phyloP scores from a whole-genome alignment of 2,113 vertebrate genomes.

The Alligator mississippiensis region DNA sequence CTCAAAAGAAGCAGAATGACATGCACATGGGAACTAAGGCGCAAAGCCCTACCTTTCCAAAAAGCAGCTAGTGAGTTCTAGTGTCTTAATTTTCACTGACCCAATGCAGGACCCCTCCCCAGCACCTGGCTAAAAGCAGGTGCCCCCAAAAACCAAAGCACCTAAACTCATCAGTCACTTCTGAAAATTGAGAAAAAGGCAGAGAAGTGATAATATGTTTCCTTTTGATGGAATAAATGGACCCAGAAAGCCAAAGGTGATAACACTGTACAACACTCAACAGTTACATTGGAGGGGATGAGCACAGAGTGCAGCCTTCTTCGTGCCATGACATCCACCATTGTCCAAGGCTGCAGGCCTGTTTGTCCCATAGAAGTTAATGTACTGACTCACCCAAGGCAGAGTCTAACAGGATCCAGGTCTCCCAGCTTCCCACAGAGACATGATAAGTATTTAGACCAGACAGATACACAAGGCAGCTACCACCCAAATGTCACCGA shows the following conservation, averaged over 20 bases:
- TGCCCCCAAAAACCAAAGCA: fast-evolving
- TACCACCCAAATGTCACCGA: not conserved
- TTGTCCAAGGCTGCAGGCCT: not conserved
- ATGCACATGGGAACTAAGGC: not conserved
- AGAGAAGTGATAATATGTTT: fast-evolving
- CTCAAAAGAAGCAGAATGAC: not conserved
- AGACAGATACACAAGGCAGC: not conserved
- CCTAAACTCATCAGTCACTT: not conserved
- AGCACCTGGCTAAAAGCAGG: not conserved
- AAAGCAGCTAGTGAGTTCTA: fast-evolving
- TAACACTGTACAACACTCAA: not conserved
- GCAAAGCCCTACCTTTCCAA: fast-evolving
- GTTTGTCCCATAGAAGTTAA: not conserved
- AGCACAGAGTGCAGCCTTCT: not conserved
- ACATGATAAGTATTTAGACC: not conserved
- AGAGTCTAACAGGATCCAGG: not conserved
- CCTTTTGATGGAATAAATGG: not conserved
- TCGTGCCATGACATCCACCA: not conserved
- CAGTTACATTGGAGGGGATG: not conserved
- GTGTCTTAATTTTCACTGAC: not conserved
- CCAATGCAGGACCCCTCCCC: not conserved
- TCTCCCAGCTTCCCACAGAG: not conserved
- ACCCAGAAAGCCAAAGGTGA: not conserved
- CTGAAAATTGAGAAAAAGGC: not conserved
- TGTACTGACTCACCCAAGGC: not conserved